Evolutionary conservation across 2,797 vertebrate species (phyloP).

Genomic region (Balearica regulorum): DNA sequence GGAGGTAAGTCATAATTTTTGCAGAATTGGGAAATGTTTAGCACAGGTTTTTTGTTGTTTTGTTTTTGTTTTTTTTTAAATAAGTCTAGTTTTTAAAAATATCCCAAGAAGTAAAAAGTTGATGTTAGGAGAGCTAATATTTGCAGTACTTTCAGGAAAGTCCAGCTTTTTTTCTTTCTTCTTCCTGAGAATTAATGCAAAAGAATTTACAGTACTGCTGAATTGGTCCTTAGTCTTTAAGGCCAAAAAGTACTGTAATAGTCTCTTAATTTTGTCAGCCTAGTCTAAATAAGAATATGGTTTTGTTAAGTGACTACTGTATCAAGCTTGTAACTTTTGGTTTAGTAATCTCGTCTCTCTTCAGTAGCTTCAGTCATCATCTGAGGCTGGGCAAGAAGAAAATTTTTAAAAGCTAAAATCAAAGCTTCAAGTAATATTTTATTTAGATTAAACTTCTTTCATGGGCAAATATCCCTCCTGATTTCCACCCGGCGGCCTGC

Average conservation of each 20-base stretch:
- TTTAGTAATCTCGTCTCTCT: not conserved
- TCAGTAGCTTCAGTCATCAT: not conserved
- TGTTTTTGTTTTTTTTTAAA: not conserved
- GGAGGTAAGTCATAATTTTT: slow-evolving; percentile 77
- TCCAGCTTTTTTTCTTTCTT: not conserved
- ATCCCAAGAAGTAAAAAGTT: not conserved
- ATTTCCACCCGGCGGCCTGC: not conserved
- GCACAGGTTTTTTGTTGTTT: not conserved
- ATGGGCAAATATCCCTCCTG: accelerated
- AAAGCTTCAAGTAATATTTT: not conserved
- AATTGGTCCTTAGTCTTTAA: not conserved
- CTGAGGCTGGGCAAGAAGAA: not conserved
- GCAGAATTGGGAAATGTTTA: not conserved
- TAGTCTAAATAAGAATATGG: not conserved
- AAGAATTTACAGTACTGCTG: not conserved
- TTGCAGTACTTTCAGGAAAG: not conserved
- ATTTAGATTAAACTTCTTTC: not conserved
- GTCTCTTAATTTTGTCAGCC: not conserved
- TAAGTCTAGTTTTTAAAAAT: not conserved
- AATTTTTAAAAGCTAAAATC: not conserved
- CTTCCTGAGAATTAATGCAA: not conserved
- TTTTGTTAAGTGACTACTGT: not conserved
- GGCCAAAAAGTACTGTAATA: not conserved
- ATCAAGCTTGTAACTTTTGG: not conserved
- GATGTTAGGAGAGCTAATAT: not conserved